These are phyloP conservation scores for Drosophila pseudotakahashii DNA, from an alignment of 2,888 invertebrate species.

Conservation along the genomic window DNA sequence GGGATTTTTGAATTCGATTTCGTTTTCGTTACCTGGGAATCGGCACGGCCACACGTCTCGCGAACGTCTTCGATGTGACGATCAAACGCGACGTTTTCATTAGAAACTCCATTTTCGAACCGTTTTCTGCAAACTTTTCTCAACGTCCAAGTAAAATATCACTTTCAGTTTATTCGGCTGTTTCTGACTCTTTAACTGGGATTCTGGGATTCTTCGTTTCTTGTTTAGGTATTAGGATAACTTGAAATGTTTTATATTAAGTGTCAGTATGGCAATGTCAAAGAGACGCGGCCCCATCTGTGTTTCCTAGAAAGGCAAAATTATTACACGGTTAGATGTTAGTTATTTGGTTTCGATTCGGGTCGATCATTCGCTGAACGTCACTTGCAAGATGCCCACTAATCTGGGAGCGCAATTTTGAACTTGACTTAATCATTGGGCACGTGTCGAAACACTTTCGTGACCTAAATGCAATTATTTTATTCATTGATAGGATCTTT, in stretches of 20 bases:
- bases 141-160: slow-evolving; percentile 14
- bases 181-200: slow-evolving; percentile 17
- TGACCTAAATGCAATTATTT: slow-evolving; percentile 25
- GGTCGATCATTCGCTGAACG: slow-evolving; percentile 27
- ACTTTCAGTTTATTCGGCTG: slow-evolving; percentile 19
- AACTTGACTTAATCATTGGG: slow-evolving; percentile 15
- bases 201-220: slow-evolving; percentile 26
- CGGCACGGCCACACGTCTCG: slow-evolving; percentile 83
- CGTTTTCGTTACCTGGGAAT: slow-evolving; percentile 83
- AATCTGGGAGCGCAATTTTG: slow-evolving; percentile 3
- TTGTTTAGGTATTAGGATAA: slow-evolving; percentile 50
- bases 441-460: slow-evolving; percentile 49
- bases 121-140: slow-evolving; percentile 9
- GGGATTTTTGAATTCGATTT: neutral
- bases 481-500: slow-evolving; percentile 20
- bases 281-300: slow-evolving; percentile 81
- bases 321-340: slow-evolving; percentile 37
- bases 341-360: neutral
- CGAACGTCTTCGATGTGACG: slow-evolving; percentile 82
- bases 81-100: slow-evolving; percentile 83
- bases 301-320: slow-evolving; percentile 79
- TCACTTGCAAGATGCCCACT: slow-evolving; percentile 57
- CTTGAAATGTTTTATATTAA: slow-evolving; percentile 74
- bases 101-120: slow-evolving; percentile 82
- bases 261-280: slow-evolving; percentile 82